Percentiles rank a stretch among this genome's conserved stretches.
Conservation (phyloP, 2,888 invertebrate genomes). For the Empis livida region DNA sequence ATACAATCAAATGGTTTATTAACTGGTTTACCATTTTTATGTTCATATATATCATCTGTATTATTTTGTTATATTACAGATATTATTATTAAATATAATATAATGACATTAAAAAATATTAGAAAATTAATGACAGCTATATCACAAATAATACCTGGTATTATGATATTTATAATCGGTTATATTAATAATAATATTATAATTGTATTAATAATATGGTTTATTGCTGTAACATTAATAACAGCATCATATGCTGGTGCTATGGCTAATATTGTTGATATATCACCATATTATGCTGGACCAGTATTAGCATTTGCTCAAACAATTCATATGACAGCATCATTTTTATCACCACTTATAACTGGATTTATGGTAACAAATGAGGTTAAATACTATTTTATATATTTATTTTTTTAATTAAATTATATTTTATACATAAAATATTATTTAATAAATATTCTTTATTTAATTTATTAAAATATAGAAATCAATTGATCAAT, state of each 20-base stretch:
- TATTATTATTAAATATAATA: conserved; percentile 42
- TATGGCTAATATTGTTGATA: conserved; percentile 64
- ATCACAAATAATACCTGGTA: conserved; percentile 55
- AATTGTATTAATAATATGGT: conserved; percentile 50
- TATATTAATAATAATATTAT: conserved; percentile 48
- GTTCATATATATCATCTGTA: conserved; percentile 56
- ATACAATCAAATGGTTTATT: conserved; percentile 57
- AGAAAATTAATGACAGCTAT: conserved; percentile 54
- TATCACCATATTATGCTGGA: conserved; percentile 65
- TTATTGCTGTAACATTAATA: conserved; percentile 53
- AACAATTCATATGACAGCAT: conserved; percentile 65
- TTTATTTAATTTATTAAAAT: not conserved
- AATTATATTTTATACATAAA: too few species aligned
- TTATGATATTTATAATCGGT: conserved; percentile 48
- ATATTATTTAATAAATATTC: not conserved
- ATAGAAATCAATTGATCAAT: conserved; percentile 39
- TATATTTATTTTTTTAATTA: too few species aligned
- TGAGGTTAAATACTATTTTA: conserved; percentile 39
- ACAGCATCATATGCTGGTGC: conserved; percentile 62
- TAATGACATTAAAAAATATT: conserved; percentile 48
- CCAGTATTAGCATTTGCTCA: conserved; percentile 60
- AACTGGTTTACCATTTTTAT: conserved; percentile 54
- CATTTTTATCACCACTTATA: conserved; percentile 52
- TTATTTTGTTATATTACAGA: conserved; percentile 57
- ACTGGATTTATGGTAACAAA: conserved; percentile 47